These are phyloP conservation scores for Rhea americana DNA, from an alignment of 2,113 vertebrate genomes.

Conservation along the genomic window DNA sequence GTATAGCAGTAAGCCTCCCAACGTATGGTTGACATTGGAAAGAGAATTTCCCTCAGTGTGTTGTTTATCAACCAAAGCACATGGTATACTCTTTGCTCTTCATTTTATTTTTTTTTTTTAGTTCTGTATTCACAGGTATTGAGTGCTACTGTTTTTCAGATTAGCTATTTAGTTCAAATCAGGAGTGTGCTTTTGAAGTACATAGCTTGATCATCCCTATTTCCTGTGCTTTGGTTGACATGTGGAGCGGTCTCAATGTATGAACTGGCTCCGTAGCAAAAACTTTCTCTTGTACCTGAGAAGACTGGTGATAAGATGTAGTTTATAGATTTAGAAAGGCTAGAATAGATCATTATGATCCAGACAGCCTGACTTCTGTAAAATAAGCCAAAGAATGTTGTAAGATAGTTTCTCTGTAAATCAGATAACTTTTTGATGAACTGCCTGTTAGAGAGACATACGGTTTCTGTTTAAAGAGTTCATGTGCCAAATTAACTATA, in stretches of 20 bases:
- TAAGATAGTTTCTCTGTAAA: neutral
- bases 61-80: neutral
- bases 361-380: neutral
- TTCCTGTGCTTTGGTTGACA: neutral
- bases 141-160: neutral
- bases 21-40: fast-evolving
- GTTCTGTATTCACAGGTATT: neutral
- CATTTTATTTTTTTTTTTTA: neutral
- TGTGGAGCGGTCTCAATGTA: neutral
- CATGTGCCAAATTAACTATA: neutral
- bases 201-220: neutral
- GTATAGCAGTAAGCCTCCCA: neutral
- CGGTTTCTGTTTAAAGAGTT: neutral
- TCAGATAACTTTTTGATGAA: neutral
- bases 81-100: neutral
- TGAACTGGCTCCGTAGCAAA: neutral
- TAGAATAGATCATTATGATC: neutral
- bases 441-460: neutral
- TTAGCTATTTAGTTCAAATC: neutral
- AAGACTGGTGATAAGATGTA: neutral
- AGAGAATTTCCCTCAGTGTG: neutral
- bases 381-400: neutral
- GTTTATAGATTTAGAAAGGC: neutral
- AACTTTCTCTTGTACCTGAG: neutral
- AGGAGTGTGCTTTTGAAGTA: neutral